phyloP scores from a whole-genome alignment of 2,797 vertebrate genomes.

The Dryobates pubescens region DNA sequence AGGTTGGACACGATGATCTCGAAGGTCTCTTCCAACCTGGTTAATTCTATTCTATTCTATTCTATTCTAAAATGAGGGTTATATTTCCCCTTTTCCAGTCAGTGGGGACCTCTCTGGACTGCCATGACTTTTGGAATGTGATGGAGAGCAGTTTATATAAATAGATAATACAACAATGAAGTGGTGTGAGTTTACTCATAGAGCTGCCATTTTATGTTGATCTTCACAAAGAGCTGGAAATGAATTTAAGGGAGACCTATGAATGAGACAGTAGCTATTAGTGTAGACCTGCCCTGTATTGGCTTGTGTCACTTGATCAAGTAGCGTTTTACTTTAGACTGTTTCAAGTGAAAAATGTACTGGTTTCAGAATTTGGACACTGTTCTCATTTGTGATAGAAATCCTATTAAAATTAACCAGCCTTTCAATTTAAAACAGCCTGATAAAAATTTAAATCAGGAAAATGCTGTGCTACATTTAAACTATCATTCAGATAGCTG shows the following conservation, averaged over 20 bases:
- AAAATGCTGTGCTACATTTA: conserved; percentile 44
- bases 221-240: not conserved
- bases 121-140: too few relatives aligned
- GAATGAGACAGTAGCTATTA: not conserved
- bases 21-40: too few relatives aligned
- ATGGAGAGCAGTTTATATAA: too few relatives aligned
- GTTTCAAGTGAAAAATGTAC: conserved; percentile 36
- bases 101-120: too few relatives aligned
- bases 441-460: conserved; percentile 57
- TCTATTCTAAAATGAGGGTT: too few relatives aligned
- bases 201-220: not conserved
- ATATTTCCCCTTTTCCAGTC: too few relatives aligned
- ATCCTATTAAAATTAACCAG: conserved; percentile 57
- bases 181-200: not conserved
- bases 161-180: not conserved
- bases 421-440: conserved; percentile 44
- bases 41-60: too few relatives aligned
- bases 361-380: conserved; percentile 50
- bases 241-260: not conserved
- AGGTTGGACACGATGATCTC: too few relatives aligned
- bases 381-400: conserved; percentile 40
- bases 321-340: conserved; percentile 10
- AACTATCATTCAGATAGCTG: conserved; percentile 39
- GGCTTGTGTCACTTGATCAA: conserved; percentile 18
- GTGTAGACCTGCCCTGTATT: not conserved